Evolutionary conservation across 2,888 invertebrate species (phyloP), one percentile per base, ranked within the genome.

Genomic region (Criorhina ranunculi): DNA sequence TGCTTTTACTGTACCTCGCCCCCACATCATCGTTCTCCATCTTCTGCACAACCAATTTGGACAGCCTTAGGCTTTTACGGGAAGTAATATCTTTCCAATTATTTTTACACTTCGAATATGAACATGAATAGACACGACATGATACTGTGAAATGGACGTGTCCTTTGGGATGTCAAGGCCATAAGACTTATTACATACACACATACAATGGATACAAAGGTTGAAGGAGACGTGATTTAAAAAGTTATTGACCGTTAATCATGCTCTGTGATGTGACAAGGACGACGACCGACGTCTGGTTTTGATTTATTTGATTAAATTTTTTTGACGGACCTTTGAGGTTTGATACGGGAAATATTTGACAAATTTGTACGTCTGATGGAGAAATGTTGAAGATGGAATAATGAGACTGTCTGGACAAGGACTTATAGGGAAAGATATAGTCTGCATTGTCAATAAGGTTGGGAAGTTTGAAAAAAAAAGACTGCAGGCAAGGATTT

Each of bases 61-160:
- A 57, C 62, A 57, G 62, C 17, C 49, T 31, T 15, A 46, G 33
- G 33, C 12, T 31, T 3, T 1, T 35, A 7, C 35, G 33, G 33
- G 15, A 29, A 12, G 31, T 42, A 51, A 76, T 64, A 55, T 24
- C 40, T 64, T 57, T 76, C 81, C 81, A 81, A 81, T 81, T 76
- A 76, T 81, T 76, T 81, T 76, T 64, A 76, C 81, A 76, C 81
- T 69, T 57, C 69, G 49, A 69, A 49, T 60, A 33, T 67, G 51
- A 8, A 40, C 15, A 12, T 42, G 24, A 31, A 11, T n/a, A 12
- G 40, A 9, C 42, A 46, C 15, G n/a, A n/a, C n/a, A n/a, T n/a
- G n/a, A n/a, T n/a, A 31, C 44, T 53, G 46, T 37, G 51, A 42
- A 57, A 73, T 66, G 17, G 44, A 60, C 62, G 46, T 57, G 55